These are phyloP conservation scores for Bufotes viridis DNA, from an alignment of 2,797 vertebrate genomes.

Conservation along the genomic window DNA sequence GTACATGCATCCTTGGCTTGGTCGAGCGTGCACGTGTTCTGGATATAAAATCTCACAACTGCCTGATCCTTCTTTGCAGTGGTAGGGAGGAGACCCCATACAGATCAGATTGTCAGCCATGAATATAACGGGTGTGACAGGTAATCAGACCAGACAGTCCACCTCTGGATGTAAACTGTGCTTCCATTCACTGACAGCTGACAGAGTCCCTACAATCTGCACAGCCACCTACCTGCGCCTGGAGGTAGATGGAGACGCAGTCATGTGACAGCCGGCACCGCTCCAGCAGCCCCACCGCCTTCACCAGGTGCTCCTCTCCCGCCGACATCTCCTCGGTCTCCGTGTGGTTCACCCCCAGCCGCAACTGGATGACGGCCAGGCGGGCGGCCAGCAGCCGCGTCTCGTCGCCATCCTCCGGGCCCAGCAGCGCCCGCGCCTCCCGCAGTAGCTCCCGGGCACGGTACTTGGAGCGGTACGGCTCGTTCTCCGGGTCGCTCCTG, in stretches of 20 bases:
- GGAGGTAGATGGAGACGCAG: conserved; percentile 87
- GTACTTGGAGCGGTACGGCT: conserved; percentile 94
- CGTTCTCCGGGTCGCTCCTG: conserved; percentile 87
- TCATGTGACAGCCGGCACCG: conserved; percentile 77
- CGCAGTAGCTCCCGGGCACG: conserved; percentile 87
- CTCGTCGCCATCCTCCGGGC: conserved; percentile 70
- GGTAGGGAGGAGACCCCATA: too few relatives aligned
- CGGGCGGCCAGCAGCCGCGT: conserved; percentile 76
- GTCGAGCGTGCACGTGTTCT: too few relatives aligned
- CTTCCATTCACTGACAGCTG: too few relatives aligned
- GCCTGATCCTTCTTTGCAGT: too few relatives aligned
- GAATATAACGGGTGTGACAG: too few relatives aligned
- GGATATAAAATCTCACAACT: too few relatives aligned
- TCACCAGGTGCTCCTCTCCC: conserved; percentile 92
- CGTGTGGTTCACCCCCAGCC: conserved; percentile 91
- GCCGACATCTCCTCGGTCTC: conserved; percentile 96
- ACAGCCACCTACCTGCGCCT: conserved; percentile 79
- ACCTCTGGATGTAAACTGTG: too few relatives aligned
- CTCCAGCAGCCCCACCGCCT: conserved; percentile 83
- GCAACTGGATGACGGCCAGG: conserved; percentile 86
- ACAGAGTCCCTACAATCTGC: too few relatives aligned
- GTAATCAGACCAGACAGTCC: too few relatives aligned
- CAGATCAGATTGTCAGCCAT: too few relatives aligned
- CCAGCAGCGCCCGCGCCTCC: conserved; percentile 85
- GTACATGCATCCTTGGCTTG: too few relatives aligned